phyloP scores from a whole-genome alignment of 2,113 vertebrate species.

The Antennarius striatus region DNA sequence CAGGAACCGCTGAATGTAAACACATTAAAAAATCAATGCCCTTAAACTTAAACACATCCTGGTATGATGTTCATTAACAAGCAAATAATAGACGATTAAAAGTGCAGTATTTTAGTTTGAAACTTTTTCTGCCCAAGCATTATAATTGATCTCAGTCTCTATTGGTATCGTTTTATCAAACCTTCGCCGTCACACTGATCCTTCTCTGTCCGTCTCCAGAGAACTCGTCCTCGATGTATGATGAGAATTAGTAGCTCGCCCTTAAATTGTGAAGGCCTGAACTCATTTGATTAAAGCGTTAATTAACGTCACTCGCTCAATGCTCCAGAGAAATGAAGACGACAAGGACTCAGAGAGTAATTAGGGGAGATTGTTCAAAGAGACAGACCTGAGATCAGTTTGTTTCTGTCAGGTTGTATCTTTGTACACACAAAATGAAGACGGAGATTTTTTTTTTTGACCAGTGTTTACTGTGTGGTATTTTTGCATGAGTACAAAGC shows the following conservation, averaged over 20 bases:
- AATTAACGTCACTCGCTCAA: constrained; percentile 69
- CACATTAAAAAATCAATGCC: background rate
- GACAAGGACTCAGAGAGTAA: constrained; percentile 58
- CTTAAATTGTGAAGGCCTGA: constrained; percentile 38
- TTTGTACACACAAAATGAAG: too few relatives aligned
- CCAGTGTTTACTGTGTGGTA: too few relatives aligned
- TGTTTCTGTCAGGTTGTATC: constrained; percentile 8
- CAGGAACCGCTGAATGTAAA: constrained; percentile 76
- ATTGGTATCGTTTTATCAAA: too few relatives aligned
- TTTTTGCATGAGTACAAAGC: background rate
- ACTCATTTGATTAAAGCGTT: constrained; percentile 69
- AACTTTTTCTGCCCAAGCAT: background rate
- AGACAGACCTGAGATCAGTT: constrained; percentile 36
- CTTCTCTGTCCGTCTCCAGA: constrained; percentile 18
- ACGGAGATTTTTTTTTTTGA: too few relatives aligned
- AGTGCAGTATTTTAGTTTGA: background rate
- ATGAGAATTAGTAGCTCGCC: constrained; percentile 30
- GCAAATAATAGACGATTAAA: background rate
- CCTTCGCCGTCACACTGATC: background rate
- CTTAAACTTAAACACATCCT: background rate
- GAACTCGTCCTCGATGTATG: constrained; percentile 5
- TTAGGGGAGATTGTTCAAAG: constrained; percentile 43
- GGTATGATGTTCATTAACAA: background rate
- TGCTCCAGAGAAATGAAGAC: constrained; percentile 52
- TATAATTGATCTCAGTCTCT: background rate